A percentile compares a stretch with the other conserved stretches of the same genome.
These are phyloP conservation scores for Caradrina clavipalpis DNA, from an alignment of 2,888 invertebrate genomes.

Conservation along the genomic window DNA sequence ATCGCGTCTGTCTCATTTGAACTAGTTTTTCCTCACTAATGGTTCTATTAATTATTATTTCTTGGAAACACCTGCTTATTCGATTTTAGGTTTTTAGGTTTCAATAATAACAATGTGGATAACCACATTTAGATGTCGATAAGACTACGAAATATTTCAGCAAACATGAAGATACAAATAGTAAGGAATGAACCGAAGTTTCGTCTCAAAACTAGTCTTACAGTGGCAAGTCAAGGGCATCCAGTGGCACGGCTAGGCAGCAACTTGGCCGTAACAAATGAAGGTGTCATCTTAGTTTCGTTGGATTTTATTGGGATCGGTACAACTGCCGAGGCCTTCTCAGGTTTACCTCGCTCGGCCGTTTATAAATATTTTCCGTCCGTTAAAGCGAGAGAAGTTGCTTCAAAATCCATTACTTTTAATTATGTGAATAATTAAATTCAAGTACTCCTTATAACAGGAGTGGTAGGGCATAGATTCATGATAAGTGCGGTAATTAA, in stretches of 20 bases:
- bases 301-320: constrained; percentile 53
- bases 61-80: constrained; percentile 21
- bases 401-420: constrained; percentile 45
- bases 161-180: not conserved
- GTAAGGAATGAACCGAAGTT: not conserved
- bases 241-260: constrained; percentile 66
- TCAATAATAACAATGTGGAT: constrained; percentile 20
- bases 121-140: not conserved
- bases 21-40: constrained; percentile 68
- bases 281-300: constrained; percentile 67
- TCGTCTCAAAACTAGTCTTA: constrained; percentile 53
- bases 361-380: constrained; percentile 43
- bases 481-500: constrained; percentile 50
- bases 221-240: constrained; percentile 72
- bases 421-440: constrained; percentile 50
- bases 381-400: constrained; percentile 40
- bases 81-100: not conserved
- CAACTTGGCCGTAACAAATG: constrained; percentile 72
- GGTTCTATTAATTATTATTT: constrained; percentile 33
- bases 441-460: constrained; percentile 34
- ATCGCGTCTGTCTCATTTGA: constrained; percentile 68
- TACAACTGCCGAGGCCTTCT: constrained; percentile 54
- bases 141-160: not conserved
- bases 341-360: constrained; percentile 52
- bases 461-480: constrained; percentile 29